Percentiles rank a stretch among this genome's conserved stretches.
These are phyloP conservation scores for Callipepla californica DNA, from an alignment of 2,113 vertebrate species.

Conservation along the genomic window DNA sequence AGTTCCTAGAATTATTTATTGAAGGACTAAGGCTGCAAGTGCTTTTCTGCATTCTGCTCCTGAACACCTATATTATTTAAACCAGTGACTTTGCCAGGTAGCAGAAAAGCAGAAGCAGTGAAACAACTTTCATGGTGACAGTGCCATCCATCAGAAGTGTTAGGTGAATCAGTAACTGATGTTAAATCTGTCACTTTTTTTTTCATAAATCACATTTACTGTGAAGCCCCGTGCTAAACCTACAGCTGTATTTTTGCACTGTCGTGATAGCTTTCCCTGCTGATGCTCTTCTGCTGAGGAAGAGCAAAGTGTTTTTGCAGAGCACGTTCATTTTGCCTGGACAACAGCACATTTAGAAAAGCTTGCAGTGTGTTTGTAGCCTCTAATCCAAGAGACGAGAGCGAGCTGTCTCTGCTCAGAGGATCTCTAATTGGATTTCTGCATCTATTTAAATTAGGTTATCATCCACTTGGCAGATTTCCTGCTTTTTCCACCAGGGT, in stretches of 20 bases:
- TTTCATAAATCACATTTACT: not conserved
- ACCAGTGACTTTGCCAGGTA: not conserved
- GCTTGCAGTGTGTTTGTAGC: not conserved
- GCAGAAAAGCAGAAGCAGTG: not conserved
- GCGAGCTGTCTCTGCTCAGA: conserved; percentile 59
- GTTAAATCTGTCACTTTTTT: not conserved
- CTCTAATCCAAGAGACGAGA: conserved; percentile 13
- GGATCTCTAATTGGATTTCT: conserved; percentile 63
- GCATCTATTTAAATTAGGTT: conserved; percentile 65
- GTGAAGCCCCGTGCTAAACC: not conserved
- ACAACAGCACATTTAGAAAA: not conserved
- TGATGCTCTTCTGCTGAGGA: not conserved
- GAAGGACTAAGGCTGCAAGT: not conserved
- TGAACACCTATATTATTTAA: not conserved
- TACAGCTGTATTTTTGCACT: not conserved
- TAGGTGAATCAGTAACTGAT: not conserved
- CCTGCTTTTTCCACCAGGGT: conserved; percentile 6
- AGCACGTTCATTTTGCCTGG: not conserved
- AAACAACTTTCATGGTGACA: not conserved
- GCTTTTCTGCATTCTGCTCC: not conserved
- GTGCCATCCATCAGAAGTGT: conserved; percentile 1
- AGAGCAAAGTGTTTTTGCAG: not conserved
- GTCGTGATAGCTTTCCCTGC: not conserved
- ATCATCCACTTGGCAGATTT: conserved; percentile 50
- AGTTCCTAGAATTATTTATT: not conserved